Percentiles rank a stretch among this genome's conserved stretches.
Conservation (phyloP, 2,113 vertebrate species). For the Illadopsis cleaveri region DNA sequence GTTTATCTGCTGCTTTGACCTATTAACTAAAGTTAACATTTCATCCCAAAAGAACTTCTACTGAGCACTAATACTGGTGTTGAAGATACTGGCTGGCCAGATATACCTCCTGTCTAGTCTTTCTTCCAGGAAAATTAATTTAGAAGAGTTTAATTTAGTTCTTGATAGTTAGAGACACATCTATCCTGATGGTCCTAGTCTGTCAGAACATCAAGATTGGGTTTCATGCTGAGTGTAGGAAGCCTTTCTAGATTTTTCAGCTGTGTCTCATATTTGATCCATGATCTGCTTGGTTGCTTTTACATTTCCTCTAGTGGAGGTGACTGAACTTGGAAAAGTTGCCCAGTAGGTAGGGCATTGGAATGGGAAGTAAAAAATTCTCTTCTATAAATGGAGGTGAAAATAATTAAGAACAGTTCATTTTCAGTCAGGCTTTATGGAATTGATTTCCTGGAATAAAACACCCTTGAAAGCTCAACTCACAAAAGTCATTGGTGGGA, state of each 20-base stretch:
- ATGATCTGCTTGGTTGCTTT: neutral
- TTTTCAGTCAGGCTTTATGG: neutral
- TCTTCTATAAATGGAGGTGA: neutral
- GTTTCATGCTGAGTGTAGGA: neutral
- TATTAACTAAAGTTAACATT: neutral
- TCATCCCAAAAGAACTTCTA: neutral
- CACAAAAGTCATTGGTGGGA: neutral
- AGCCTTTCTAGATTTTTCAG: neutral
- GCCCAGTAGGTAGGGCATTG: neutral
- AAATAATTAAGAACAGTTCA: neutral
- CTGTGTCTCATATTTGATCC: neutral
- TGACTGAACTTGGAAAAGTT: neutral
- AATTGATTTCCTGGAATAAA: neutral
- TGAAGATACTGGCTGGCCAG: neutral
- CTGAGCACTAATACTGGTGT: neutral
- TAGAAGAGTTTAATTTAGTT: neutral
- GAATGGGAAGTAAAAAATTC: neutral
- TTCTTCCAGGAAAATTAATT: neutral
- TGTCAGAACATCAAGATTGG: neutral
- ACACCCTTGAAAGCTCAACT: neutral
- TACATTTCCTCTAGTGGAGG: neutral
- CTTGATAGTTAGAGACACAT: neutral
- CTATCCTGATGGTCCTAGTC: neutral
- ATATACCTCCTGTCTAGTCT: neutral
- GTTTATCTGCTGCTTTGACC: neutral